Evolutionary conservation across 2,888 invertebrate genomes (phyloP).

Genomic region (Pediacus dermestoides): DNA sequence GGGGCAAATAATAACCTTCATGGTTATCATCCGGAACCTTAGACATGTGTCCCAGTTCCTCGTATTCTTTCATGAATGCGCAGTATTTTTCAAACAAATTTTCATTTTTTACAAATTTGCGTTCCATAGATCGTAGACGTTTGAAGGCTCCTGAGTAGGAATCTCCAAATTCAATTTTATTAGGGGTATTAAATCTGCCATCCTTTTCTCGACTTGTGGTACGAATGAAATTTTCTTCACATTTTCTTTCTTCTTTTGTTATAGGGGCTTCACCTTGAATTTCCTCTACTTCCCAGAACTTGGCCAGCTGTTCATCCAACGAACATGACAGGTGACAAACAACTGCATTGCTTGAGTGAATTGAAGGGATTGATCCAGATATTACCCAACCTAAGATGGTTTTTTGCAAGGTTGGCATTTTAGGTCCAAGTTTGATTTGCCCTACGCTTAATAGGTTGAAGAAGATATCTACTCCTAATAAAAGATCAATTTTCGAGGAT

Average conservation of each 20-base stretch:
- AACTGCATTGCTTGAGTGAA: neutral
- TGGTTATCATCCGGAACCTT: neutral
- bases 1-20: conserved; percentile 13
- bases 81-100: conserved; percentile 5
- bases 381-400: conserved; percentile 21
- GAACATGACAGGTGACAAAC: too few relatives aligned
- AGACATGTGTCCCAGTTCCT: conserved; percentile 15
- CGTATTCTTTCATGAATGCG: conserved; percentile 7
- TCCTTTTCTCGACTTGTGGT: neutral
- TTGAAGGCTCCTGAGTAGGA: conserved; percentile 13
- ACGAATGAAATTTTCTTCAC: neutral
- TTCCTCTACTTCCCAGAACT: conserved; percentile 6
- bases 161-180: conserved; percentile 13
- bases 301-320: too few relatives aligned
- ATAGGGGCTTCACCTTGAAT: conserved; percentile 14
- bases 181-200: conserved; percentile 14
- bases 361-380: conserved; percentile 12
- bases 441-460: conserved; percentile 18
- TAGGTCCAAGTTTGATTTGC: conserved; percentile 13
- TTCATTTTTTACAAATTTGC: conserved; percentile 7
- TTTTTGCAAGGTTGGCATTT: conserved; percentile 19
- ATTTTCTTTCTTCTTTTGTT: conserved; percentile 3
- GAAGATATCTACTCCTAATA: conserved; percentile 19
- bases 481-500: conserved; percentile 17
- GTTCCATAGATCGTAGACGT: conserved; percentile 15